Evolutionary conservation across 2,797 vertebrate species (phyloP).

Genomic region (Cygnus olor): DNA sequence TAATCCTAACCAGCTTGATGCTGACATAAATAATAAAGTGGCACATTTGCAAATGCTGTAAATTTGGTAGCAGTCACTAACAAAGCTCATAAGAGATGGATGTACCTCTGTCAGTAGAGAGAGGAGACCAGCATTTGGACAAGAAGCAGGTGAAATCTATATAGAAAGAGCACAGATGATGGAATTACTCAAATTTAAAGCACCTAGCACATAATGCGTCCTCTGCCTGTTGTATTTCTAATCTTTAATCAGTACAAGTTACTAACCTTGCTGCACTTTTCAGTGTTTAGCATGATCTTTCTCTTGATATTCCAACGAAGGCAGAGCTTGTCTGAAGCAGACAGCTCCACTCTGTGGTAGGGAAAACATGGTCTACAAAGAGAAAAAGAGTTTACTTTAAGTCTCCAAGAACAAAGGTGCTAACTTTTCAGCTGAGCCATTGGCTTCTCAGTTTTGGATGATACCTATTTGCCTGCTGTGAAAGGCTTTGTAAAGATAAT

Average conservation of each 20-base stretch:
- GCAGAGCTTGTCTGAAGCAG: background rate
- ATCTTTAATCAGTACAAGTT: background rate
- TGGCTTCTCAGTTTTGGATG: background rate
- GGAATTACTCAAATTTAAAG: slow-evolving; percentile 14
- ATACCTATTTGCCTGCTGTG: background rate
- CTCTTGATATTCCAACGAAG: background rate
- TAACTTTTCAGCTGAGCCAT: background rate
- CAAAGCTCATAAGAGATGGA: background rate
- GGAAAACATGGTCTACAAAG: background rate
- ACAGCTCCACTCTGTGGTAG: background rate
- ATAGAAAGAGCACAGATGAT: background rate
- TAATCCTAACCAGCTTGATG: background rate
- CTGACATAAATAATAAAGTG: background rate
- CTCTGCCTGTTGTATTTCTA: background rate
- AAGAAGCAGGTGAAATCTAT: background rate
- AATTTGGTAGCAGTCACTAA: background rate
- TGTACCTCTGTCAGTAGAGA: background rate
- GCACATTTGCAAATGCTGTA: background rate
- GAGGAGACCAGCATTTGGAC: background rate
- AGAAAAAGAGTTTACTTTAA: background rate
- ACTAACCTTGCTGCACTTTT: background rate
- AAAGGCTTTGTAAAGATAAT: background rate
- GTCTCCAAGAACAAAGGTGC: background rate
- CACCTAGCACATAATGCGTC: background rate
- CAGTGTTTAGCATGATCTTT: background rate